Evolutionary conservation across 2,888 invertebrate species (phyloP).

Genomic region (Cataglyphis cursor): DNA sequence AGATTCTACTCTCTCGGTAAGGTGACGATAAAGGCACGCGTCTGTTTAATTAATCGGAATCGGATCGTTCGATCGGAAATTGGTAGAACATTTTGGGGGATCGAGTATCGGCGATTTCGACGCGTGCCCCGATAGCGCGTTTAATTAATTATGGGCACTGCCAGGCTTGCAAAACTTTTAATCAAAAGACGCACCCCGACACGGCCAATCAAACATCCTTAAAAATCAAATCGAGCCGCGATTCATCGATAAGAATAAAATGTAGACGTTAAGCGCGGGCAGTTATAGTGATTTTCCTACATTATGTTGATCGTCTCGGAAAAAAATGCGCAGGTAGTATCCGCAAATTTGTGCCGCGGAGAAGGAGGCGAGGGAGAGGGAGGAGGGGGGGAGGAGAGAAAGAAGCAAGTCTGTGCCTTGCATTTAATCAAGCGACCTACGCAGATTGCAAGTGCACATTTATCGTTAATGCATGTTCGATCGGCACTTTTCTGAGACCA

Average conservation of each 20-base stretch:
- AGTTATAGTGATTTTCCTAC: constrained; percentile 42
- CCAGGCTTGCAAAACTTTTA: constrained; percentile 80
- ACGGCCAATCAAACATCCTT: constrained; percentile 74
- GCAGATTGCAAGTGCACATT: constrained; percentile 22
- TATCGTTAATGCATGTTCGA: constrained; percentile 37
- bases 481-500: constrained; percentile 37
- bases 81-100: not conserved
- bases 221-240: constrained; percentile 71
- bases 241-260: not conserved
- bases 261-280: constrained; percentile 37
- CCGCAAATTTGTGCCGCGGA: not conserved
- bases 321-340: constrained; percentile 1
- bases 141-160: constrained; percentile 82
- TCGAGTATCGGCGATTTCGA: constrained; percentile 30
- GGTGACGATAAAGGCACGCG: constrained; percentile 42
- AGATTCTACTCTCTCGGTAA: constrained; percentile 60
- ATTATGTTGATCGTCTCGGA: constrained; percentile 19
- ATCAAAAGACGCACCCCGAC: constrained; percentile 75
- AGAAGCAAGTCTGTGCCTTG: not conserved
- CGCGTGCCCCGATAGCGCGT: constrained; percentile 59
- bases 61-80: constrained; percentile 12
- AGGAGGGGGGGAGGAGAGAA: too few relatives aligned
- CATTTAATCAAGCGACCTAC: constrained; percentile 24
- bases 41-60: constrained; percentile 27
- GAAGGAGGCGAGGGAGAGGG: not conserved